These are phyloP conservation scores for Dissostichus mawsoni DNA, from an alignment of 2,113 vertebrate species.

Conservation along the genomic window DNA sequence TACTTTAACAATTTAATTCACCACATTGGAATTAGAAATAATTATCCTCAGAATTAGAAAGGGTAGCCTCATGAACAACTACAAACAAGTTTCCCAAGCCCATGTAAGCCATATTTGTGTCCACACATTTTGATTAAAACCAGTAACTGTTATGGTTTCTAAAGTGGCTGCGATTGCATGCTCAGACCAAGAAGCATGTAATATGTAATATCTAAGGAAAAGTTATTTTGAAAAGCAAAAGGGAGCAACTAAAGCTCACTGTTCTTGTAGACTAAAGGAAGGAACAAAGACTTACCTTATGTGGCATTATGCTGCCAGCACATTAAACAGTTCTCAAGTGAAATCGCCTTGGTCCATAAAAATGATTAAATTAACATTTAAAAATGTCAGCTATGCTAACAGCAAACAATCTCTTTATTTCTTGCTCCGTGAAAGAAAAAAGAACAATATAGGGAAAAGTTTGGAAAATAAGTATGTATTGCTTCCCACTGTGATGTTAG, in stretches of 20 bases:
- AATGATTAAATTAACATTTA: neutral
- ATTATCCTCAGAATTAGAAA: neutral
- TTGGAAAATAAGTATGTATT: neutral
- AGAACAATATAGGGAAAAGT: neutral
- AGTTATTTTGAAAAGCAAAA: neutral
- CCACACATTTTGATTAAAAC: neutral
- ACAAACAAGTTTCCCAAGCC: neutral
- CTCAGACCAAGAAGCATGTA: neutral
- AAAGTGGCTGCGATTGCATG: neutral
- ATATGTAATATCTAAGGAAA: neutral
- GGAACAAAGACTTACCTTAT: no score
- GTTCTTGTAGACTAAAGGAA: neutral
- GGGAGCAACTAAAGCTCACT: neutral
- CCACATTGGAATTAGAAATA: neutral
- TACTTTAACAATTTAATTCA: neutral
- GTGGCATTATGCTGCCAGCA: no score
- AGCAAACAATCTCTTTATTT: neutral
- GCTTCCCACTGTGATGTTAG: neutral
- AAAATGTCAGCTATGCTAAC: neutral
- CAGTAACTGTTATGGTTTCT: neutral
- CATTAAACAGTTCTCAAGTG: conserved; percentile 1
- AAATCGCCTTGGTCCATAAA: conserved; percentile 1
- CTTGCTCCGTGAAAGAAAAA: neutral
- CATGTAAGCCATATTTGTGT: neutral
- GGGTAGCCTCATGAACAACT: neutral